Evolutionary conservation across 2,113 vertebrate species (phyloP).

Genomic region (Bambusicola thoracicus): DNA sequence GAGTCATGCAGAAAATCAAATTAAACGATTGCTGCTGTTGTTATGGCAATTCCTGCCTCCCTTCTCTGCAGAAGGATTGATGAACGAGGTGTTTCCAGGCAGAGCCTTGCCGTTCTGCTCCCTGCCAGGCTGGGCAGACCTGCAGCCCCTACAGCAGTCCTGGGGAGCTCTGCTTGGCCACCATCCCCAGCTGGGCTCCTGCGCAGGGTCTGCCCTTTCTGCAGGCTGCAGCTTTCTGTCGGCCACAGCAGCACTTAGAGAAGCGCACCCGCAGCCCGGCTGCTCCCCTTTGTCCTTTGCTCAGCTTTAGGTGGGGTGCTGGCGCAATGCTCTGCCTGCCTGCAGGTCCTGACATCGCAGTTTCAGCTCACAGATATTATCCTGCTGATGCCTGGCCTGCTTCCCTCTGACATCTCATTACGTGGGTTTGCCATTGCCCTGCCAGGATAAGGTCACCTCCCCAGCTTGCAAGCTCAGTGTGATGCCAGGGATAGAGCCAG

Average conservation of each 20-base stretch:
- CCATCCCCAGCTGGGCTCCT: not conserved
- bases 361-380: not conserved
- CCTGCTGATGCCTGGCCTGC: not conserved
- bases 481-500: fast-evolving
- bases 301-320: not conserved
- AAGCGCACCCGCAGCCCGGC: not conserved
- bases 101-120: not conserved
- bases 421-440: fast-evolving
- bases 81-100: not conserved
- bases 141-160: not conserved
- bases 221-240: not conserved
- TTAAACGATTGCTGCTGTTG: constrained; percentile 38
- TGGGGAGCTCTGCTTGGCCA: fast-evolving
- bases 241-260: not conserved
- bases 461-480: fast-evolving
- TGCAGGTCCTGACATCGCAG: not conserved
- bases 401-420: not conserved
- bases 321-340: not conserved
- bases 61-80: not conserved
- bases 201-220: fast-evolving
- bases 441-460: constrained; percentile 32
- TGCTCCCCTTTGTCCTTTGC: not conserved
- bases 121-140: not conserved
- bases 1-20: constrained; percentile 65
- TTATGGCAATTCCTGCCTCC: constrained; percentile 65